These are phyloP conservation scores for Denticeps clupeoides DNA, from an alignment of 2,797 vertebrate species.

Conservation along the genomic window DNA sequence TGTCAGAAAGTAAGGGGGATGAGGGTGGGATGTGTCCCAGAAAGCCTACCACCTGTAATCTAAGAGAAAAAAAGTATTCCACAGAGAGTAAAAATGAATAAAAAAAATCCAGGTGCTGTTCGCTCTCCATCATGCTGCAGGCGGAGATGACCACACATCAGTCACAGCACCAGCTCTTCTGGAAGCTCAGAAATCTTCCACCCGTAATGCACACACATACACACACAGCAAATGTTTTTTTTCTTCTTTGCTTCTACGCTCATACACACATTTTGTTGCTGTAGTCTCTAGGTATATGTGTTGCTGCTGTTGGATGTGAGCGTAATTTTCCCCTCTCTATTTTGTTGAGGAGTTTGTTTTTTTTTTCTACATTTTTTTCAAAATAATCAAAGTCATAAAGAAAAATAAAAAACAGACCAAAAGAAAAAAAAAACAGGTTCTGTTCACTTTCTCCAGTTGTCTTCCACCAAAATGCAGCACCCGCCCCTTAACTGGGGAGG, in stretches of 20 bases:
- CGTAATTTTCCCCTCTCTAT: not conserved
- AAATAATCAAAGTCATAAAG: conserved; percentile 2
- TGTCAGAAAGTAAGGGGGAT: not conserved
- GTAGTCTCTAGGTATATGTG: not conserved
- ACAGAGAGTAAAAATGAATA: conserved; percentile 4
- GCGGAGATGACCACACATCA: no score
- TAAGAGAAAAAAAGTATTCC: not conserved
- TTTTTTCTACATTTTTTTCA: not conserved
- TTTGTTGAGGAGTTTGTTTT: not conserved
- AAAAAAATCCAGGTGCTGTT: no score
- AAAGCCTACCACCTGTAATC: no score
- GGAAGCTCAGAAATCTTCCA: no score
- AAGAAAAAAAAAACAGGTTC: conserved; percentile 6
- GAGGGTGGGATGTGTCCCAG: no score
- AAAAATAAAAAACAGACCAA: not conserved
- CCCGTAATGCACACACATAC: no score
- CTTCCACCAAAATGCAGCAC: conserved; percentile 23
- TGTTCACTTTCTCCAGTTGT: not conserved
- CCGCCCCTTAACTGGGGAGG: conserved; percentile 16
- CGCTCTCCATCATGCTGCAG: no score
- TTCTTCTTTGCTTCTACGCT: no score
- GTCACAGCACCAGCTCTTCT: no score
- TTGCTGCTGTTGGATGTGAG: not conserved
- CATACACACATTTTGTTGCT: no score
- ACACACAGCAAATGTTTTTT: not conserved